Evolutionary conservation across 2,113 vertebrate genomes (phyloP).

Genomic region (Hemiscyllium ocellatum): DNA sequence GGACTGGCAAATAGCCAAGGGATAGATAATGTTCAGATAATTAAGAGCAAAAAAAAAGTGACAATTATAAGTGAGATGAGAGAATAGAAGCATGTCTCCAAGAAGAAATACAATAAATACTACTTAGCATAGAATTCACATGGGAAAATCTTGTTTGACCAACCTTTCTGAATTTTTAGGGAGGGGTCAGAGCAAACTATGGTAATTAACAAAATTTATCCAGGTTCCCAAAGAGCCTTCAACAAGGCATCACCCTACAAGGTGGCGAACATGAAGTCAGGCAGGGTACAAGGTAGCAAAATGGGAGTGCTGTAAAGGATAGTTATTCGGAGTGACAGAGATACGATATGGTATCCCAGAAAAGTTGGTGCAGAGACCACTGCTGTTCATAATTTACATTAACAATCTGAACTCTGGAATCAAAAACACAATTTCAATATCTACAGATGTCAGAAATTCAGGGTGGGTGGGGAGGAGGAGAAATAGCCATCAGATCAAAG

Average conservation of each 20-base stretch:
- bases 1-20: background rate
- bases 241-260: background rate
- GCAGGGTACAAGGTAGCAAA: too few relatives aligned
- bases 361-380: background rate
- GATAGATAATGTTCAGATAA: too few relatives aligned
- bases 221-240: background rate
- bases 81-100: background rate
- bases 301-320: background rate
- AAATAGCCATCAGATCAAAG: background rate
- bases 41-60: background rate
- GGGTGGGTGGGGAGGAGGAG: too few relatives aligned
- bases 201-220: background rate
- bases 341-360: background rate
- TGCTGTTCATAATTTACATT: background rate
- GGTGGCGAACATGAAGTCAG: background rate
- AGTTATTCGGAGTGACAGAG: background rate
- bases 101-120: background rate
- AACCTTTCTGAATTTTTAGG: background rate
- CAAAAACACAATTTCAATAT: background rate
- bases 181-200: background rate
- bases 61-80: background rate
- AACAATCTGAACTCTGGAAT: background rate
- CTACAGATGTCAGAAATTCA: background rate
- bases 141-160: background rate
- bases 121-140: background rate